Base-by-base conservation (phyloP, 2,797 vertebrate species). In the Pangasius macronema region DNA sequence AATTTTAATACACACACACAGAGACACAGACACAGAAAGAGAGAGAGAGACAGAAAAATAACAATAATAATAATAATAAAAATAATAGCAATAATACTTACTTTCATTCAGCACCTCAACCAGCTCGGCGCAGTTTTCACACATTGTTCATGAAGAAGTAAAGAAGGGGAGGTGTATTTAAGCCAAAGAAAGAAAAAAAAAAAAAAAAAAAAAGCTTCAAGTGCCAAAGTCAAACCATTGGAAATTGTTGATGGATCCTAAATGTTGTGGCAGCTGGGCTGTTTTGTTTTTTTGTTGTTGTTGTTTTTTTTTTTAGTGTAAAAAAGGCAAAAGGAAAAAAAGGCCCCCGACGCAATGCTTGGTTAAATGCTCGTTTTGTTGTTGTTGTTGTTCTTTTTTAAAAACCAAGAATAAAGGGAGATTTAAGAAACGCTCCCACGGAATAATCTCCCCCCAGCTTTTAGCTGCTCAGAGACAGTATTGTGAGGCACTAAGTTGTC, bases 41-140 rank as follows among this genome's bases (percentile, higher is more conserved):
- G 42, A 46, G 42, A 46, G 42, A 46, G 42, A 46, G 42, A 46
- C 42, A 30, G 9, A 55, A 18, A 33, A 30, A 53, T 33, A 18
- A 33, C 33, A 30, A 77, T 77, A 51, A 75, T 49, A 75, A 67
- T n/a, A n/a, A 20, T 33, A 33, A 57, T 76, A 1, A 51, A 51
- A 8, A n/a, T 59, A 87, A 53, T 88, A 89, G 39, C 4, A 88
- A 57, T 18, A 80, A 65, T 87, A 98, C 98, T 98, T 96, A 99
- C 98, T 99, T 95, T 99, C 97, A 94, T 98, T 99, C 94, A 99
- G 96, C 95, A 98, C 98, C 96, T 99, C 97, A 96, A 99, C 97
- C 97, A 99, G 97, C 96, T 99, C 98, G 95, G 97, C 97, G 96
- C 98, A 99, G 97, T 98, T 98, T 94, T 99, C 98, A 96, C 98